These are phyloP conservation scores for Sminthurinus aureus DNA, from an alignment of 2,888 invertebrate genomes.

Conservation along the genomic window DNA sequence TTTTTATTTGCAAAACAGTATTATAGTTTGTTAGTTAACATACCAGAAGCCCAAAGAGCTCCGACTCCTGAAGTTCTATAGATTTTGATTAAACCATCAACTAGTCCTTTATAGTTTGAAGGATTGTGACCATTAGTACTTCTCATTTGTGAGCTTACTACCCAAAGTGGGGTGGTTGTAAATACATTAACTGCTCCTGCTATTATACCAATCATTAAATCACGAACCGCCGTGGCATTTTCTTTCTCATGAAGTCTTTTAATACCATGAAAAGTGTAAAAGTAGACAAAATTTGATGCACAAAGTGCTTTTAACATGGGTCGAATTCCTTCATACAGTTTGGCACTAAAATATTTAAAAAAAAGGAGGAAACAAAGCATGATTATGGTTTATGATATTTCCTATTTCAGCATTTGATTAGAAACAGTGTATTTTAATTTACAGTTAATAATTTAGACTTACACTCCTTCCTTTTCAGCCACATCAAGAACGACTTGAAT, in stretches of 20 bases:
- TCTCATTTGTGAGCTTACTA: constrained; percentile 79
- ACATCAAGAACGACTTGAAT: constrained; percentile 73
- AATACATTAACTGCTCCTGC: constrained; percentile 76
- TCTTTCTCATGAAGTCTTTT: constrained; percentile 65
- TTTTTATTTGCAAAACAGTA: too few species aligned
- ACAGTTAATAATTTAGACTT: constrained; percentile 61
- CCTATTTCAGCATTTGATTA: too few species aligned
- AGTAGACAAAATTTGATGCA: constrained; percentile 93
- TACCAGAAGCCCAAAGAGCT: constrained; percentile 74
- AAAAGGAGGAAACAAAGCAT: background rate
- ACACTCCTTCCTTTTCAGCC: constrained; percentile 74
- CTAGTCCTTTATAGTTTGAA: constrained; percentile 61
- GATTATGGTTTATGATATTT: background rate
- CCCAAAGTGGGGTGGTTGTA: constrained; percentile 86
- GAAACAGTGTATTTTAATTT: too few species aligned
- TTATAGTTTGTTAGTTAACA: too few species aligned
- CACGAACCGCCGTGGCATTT: constrained; percentile 71
- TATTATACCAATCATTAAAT: constrained; percentile 77
- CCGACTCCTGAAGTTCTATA: constrained; percentile 76
- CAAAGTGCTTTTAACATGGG: constrained; percentile 86
- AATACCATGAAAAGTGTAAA: constrained; percentile 88
- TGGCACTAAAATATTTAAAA: constrained; percentile 64
- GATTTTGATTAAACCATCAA: constrained; percentile 75
- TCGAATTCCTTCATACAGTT: constrained; percentile 79
- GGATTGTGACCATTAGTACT: constrained; percentile 49